Conservation (phyloP, 2,888 invertebrate species). For the Leucoma salicis region DNA sequence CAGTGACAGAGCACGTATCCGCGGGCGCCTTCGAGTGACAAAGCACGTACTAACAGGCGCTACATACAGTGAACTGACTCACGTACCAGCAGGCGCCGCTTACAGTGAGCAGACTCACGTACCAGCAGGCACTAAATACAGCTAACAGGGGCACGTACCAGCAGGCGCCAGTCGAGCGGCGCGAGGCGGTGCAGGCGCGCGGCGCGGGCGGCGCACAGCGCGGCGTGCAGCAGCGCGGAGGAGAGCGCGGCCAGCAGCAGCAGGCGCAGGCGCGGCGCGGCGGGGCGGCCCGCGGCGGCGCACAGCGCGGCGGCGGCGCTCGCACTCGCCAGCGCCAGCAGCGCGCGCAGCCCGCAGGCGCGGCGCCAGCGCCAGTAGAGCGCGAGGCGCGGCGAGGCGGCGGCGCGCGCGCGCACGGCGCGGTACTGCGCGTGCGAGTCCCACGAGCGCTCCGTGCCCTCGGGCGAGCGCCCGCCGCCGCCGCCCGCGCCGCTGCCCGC, state of each 20-base stretch:
- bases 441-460: conserved; percentile 76
- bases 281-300: conserved; percentile 44
- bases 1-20: too few relatives aligned
- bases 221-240: conserved; percentile 63
- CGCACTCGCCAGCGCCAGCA: conserved; percentile 38
- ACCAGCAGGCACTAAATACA: too few relatives aligned
- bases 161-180: conserved; percentile 65
- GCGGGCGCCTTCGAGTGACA: too few relatives aligned
- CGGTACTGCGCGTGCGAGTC: conserved; percentile 79
- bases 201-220: conserved; percentile 60
- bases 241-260: conserved; percentile 65
- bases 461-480: conserved; percentile 73
- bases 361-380: conserved; percentile 67
- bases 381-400: conserved; percentile 62
- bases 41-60: too few relatives aligned
- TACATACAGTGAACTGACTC: too few relatives aligned
- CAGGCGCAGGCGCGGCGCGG: conserved; percentile 52
- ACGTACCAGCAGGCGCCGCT: too few relatives aligned
- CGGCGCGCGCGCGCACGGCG: conserved; percentile 61
- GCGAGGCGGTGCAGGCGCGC: conserved; percentile 62
- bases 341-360: conserved; percentile 47
- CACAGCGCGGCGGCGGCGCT: conserved; percentile 56
- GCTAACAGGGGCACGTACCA: conserved; percentile 46
- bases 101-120: too few relatives aligned
- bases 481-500: conserved; percentile 74